Base-by-base conservation (phyloP, 2,113 vertebrate species). In the Potamarius usumacintae region DNA sequence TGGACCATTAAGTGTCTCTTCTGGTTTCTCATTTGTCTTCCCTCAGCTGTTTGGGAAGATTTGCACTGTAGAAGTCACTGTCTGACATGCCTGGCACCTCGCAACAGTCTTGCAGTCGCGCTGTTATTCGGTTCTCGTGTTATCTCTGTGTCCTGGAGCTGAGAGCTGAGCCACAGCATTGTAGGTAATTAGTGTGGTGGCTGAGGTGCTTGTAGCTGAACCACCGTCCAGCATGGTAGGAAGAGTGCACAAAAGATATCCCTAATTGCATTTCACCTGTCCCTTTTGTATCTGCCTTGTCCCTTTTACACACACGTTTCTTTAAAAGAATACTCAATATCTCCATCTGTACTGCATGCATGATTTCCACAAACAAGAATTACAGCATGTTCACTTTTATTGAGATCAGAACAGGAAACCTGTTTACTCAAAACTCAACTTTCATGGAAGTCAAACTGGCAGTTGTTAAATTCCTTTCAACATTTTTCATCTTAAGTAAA, bases 231-330 rank as follows among this genome's bases (percentile, higher is more conserved):
- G 62, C 85, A 76, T 85, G 84, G 80, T 72, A 67, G n/a, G 83
- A 77, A 83, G 69, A 27, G 50, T 30, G 63, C 34, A 67, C 90
- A 83, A 63, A 85, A 92, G 86, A 91, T 92, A 90, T 90, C 90
- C 90, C 92, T 95, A 94, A 94, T 94, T 93, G 90, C 80, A 88
- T 89, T 93, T 91, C 63, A 55, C 48, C 63, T 34, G 77, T 82
- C 60, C 2, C 2, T 82, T 20, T 82, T 63, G 15, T 62, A 82
- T 82, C 22, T 82, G 4, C 80, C 11, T 12, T 42, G 30, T 25
- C 27, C 17, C 34, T 15, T 15, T 48, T 5, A 12, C 80, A 63
- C 80, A 34, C 3, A 52, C 42, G 50, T 9, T 72, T 72, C 34
- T 77, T 52, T 25, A 52, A 77, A n/a, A 7, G 0, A 55, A 34